Evolutionary conservation across 2,888 invertebrate genomes (phyloP), one percentile per base, ranked within the genome.

Genomic region (Eristalis tenax): DNA sequence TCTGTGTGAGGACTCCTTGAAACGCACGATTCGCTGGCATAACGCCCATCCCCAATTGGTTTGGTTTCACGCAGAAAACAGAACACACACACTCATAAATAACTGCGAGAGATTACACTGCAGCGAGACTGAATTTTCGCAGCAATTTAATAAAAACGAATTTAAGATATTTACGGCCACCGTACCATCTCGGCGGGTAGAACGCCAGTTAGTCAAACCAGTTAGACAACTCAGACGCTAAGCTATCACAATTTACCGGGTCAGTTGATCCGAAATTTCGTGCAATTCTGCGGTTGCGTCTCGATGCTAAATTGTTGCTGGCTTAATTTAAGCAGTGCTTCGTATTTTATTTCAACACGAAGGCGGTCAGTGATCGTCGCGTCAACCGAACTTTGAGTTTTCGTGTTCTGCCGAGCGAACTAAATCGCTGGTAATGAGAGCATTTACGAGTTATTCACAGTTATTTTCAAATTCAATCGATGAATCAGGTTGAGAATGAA

Each of bases 41-140:
- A 69, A 61, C 63, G 56, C 65, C 69, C 70, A 61, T 69, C 23
- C 65, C 71, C 32, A 32, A 32, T 32, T 10, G 32, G 4, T 6
- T 4, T 6, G 32, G 26, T 59, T 26, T 57, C 71, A 15, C 26
- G 26, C 10, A 8, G n/a, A 50, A 50, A 59, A 40, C 43, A 3
- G 2, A 64, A 57, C 18, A 22, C 28, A 23, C 22, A 70, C 78
- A 79, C 75, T 87, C 86, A 87, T 87, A 71, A 78, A 75, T 64
- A 63, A 69, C 66, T 76, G 71, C 79, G 71, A 78, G 35, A 75
- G 76, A 76, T 66, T 66, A 50, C 64, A 65, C 69, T 77, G 65
- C 82, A 82, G 64, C 56, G 43, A 18, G 26, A 85, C 15, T 23
- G 22, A 26, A 85, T n/a, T 26, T 35, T 65, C 63, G 66, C 43